Conservation (phyloP, 2,888 invertebrate species). For the Lochmaea crataegi region DNA sequence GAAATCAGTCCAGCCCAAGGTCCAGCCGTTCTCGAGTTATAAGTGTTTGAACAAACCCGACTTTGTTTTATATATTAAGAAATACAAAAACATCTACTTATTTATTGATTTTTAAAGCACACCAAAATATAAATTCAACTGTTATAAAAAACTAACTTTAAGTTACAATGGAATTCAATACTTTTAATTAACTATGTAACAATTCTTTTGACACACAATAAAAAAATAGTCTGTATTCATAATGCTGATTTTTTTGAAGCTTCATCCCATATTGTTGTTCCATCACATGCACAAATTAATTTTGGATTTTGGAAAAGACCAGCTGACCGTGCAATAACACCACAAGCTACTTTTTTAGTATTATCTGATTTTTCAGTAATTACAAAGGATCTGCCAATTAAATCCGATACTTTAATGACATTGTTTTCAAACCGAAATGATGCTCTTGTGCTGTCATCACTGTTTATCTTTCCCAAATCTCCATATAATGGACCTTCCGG, state of each 20-base stretch:
- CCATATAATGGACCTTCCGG: conserved; percentile 70
- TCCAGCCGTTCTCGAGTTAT: no score
- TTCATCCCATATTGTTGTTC: conserved; percentile 91
- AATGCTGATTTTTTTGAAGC: conserved; percentile 47
- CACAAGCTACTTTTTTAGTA: conserved; percentile 71
- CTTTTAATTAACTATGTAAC: no score
- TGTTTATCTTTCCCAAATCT: conserved; percentile 74
- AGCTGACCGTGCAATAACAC: conserved; percentile 89
- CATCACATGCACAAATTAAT: conserved; percentile 90
- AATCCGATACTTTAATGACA: conserved; percentile 75
- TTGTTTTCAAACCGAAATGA: conserved; percentile 73
- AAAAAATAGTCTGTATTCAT: conserved; percentile 17
- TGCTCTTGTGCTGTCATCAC: conserved; percentile 73
- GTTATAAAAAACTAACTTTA: no score
- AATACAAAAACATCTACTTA: no score
- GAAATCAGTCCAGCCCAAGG: no score
- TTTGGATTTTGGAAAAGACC: conserved; percentile 89
- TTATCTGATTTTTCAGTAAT: conserved; percentile 68
- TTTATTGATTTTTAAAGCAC: no score
- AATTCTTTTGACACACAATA: no score
- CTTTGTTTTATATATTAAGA: no score
- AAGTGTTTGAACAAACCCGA: no score
- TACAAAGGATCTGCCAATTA: conserved; percentile 83
- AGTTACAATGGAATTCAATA: no score
- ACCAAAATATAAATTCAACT: no score